phyloP scores from a whole-genome alignment of 2,113 vertebrate species.

The Larimichthys crocea region DNA sequence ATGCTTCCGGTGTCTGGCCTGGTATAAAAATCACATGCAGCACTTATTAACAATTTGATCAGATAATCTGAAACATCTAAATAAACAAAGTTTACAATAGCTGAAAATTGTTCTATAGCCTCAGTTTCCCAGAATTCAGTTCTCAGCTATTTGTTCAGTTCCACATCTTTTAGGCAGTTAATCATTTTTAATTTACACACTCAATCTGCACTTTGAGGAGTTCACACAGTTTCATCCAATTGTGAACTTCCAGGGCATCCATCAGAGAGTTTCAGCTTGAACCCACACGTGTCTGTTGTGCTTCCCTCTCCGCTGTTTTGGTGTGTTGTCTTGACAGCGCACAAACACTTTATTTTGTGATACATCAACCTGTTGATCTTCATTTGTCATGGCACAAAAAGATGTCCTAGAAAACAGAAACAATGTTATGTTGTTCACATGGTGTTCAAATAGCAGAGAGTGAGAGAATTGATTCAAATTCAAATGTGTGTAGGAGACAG shows the following conservation, averaged over 20 bases:
- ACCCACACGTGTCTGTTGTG: constrained; percentile 17
- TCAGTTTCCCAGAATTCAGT: background rate
- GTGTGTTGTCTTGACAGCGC: constrained; percentile 81
- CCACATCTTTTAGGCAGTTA: constrained; percentile 3
- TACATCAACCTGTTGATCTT: constrained; percentile 82
- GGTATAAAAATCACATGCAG: background rate
- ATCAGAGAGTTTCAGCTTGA: constrained; percentile 9
- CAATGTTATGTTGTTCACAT: background rate
- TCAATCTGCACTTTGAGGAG: background rate
- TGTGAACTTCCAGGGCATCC: background rate
- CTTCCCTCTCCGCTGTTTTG: constrained; percentile 63
- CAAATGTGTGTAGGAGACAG: background rate
- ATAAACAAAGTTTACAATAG: constrained; percentile 15
- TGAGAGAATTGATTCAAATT: background rate
- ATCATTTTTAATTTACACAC: background rate
- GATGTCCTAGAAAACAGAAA: constrained; percentile 80
- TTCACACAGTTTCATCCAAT: background rate
- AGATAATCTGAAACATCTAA: background rate
- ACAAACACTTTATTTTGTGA: constrained; percentile 89
- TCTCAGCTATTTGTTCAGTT: background rate
- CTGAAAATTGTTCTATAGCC: background rate
- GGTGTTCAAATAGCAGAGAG: background rate
- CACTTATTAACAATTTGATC: background rate
- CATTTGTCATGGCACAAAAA: constrained; percentile 87
- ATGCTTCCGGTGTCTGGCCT: background rate